Base-by-base conservation (phyloP, 2,888 invertebrate genomes). In the Luffia ferchaultella region DNA sequence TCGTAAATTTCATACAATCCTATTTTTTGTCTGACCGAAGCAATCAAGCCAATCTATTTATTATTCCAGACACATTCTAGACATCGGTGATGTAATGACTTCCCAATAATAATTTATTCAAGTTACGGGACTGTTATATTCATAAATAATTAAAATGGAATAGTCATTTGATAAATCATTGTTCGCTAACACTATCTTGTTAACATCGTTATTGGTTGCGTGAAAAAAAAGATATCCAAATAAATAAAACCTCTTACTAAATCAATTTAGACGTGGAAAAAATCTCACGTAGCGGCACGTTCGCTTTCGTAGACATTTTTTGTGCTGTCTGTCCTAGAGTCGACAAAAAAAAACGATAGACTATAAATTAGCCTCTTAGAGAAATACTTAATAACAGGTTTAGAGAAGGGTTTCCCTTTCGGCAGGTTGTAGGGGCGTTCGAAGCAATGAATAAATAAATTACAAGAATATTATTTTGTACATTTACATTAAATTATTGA, bases 361-460 rank as follows among this genome's bases (percentile, higher is more conserved):
- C 56, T 57, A 60, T 65, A 65, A 67, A 67, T 68, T 67, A 67
- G 62, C 58, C 57, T 60, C 58, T 65, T 63, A 64, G 64, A 68
- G 62, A 67, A 62, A 64, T 56, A 53, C 61, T 58, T 65, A 64
- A 60, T 56, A 69, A 70, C 62, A 61, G 60, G 59, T 53, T 54
- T 51, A 42, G 60, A 68, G 69, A 67, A 61, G 63, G 64, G 20
- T 68, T 74, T 77, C 70, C 66, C 75, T 78, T 77, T 77, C 73
- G 57, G 58, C 59, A 54, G 66, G 73, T 76, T 71, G 65, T 60
- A 58, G 54, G 59, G 57, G n/a, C n/a, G n/a, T n/a, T n/a, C n/a
- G n/a, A n/a, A n/a, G n/a, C n/a, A n/a, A n/a, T n/a, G n/a, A n/a
- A n/a, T n/a, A n/a, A n/a, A n/a, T n/a, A n/a, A n/a, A n/a, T n/a